phyloP scores from a whole-genome alignment of 2,113 vertebrate genomes.

The Rutilus rutilus region DNA sequence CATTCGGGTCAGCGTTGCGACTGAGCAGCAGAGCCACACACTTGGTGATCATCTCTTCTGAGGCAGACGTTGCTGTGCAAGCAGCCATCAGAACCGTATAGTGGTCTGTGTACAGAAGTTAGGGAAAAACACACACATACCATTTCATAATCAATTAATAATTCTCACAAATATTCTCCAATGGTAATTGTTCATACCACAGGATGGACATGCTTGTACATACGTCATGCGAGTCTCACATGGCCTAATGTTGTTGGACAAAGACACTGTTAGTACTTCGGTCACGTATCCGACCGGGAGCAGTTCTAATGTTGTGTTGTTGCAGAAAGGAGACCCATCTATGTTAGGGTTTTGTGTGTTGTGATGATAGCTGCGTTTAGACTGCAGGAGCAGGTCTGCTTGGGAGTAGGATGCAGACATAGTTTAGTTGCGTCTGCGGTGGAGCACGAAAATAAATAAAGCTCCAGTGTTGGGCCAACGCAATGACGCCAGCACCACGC shows the following conservation, averaged over 20 bases:
- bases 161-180: background rate
- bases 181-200: background rate
- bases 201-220: background rate
- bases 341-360: constrained; percentile 29
- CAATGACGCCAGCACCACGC: constrained; percentile 66
- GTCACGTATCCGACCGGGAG: constrained; percentile 8
- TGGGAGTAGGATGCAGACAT: constrained; percentile 68
- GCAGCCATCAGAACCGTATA: constrained; percentile 89
- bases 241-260: background rate
- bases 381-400: constrained; percentile 46
- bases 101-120: constrained; percentile 73
- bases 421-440: constrained; percentile 64
- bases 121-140: constrained; percentile 24
- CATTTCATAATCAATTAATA: background rate
- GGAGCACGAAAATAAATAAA: constrained; percentile 74
- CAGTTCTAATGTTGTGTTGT: constrained; percentile 15
- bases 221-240: background rate
- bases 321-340: constrained; percentile 21
- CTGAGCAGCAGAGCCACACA: constrained; percentile 91
- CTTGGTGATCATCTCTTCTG: constrained; percentile 83
- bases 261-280: background rate
- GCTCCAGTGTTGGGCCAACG: constrained; percentile 58
- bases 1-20: constrained; percentile 88
- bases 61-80: constrained; percentile 76
- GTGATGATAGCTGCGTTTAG: constrained; percentile 55